Evolutionary conservation across 2,888 invertebrate species (phyloP).

Genomic region (Polymixis lichenea): DNA sequence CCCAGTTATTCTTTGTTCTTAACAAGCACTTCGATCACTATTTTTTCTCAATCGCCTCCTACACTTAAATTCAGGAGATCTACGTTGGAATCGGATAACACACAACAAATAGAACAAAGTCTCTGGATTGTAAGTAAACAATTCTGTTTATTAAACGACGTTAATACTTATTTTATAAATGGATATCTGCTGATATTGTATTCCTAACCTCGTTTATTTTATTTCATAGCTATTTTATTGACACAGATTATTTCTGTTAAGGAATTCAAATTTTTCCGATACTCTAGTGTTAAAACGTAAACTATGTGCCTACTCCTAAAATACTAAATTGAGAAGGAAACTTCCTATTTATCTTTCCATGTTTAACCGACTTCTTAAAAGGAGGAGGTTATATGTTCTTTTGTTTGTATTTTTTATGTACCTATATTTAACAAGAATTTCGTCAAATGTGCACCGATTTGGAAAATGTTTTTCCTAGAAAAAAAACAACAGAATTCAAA

Average conservation of each 20-base stretch:
- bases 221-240: neutral
- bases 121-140: constrained; percentile 9
- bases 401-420: too few relatives aligned
- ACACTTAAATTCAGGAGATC: neutral
- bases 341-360: too few relatives aligned
- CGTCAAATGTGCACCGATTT: too few relatives aligned
- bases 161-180: constrained; percentile 33
- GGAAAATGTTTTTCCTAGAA: too few relatives aligned
- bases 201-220: constrained; percentile 1
- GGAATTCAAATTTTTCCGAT: neutral
- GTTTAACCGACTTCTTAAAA: too few relatives aligned
- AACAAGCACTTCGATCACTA: neutral
- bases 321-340: neutral
- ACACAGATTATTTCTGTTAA: neutral
- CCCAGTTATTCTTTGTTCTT: neutral
- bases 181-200: neutral
- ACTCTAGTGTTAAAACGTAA: neutral
- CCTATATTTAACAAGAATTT: too few relatives aligned
- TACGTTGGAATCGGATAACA: neutral
- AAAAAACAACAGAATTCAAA: too few relatives aligned
- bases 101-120: neutral
- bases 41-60: neutral
- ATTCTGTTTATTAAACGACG: constrained; percentile 12
- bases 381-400: too few relatives aligned
- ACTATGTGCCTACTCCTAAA: neutral